Evolutionary conservation across 2,797 vertebrate species (phyloP).

Genomic region (Eulemur albifrons): DNA sequence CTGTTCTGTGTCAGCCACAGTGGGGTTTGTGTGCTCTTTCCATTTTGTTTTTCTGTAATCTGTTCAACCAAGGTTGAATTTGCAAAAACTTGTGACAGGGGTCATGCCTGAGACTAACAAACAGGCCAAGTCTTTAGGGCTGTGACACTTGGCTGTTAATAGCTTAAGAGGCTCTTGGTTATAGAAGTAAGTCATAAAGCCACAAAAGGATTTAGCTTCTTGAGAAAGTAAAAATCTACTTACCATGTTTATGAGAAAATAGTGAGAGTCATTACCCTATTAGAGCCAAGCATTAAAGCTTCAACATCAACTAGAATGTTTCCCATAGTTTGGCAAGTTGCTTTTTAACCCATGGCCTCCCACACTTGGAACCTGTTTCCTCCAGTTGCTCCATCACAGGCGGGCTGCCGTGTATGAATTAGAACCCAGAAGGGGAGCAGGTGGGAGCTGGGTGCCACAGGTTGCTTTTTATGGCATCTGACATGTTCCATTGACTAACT

Average conservation of each 20-base stretch:
- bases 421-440: background rate
- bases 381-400: background rate
- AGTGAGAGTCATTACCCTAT: background rate
- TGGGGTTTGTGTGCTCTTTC: background rate
- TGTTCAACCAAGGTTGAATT: background rate
- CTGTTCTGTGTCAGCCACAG: background rate
- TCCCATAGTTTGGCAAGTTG: background rate
- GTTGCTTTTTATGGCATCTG: background rate
- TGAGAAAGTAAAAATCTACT: conserved; percentile 42
- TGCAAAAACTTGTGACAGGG: background rate
- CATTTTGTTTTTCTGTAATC: background rate
- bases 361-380: background rate
- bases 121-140: background rate
- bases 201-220: conserved; percentile 45
- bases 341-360: background rate
- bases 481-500: background rate
- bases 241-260: conserved; percentile 43
- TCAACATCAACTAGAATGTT: background rate
- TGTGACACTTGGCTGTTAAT: background rate
- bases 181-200: conserved; percentile 33
- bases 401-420: background rate
- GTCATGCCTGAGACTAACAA: background rate
- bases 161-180: conserved; percentile 11
- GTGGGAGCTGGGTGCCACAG: background rate
- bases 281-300: background rate